Percentiles rank a stretch among this genome's conserved stretches.
phyloP scores from a whole-genome alignment of 2,113 vertebrate species.

The Heteronetta atricapilla region DNA sequence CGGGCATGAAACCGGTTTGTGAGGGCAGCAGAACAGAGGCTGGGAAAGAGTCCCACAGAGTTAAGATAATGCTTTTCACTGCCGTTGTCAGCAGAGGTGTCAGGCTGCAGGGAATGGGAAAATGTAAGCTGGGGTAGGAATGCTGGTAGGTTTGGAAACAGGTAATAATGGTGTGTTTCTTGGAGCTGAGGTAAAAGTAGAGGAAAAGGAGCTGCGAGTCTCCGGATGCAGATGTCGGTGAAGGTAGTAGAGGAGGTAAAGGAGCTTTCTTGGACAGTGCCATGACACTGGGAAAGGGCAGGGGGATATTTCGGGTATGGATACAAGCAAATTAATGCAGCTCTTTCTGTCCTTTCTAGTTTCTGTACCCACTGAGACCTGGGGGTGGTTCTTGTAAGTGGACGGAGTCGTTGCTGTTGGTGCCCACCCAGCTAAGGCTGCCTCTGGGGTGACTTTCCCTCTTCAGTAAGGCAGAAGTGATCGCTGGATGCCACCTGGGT shows the following conservation, averaged over 20 bases:
- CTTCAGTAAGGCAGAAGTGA: neutral
- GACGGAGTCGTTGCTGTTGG: neutral
- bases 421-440: neutral
- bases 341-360: neutral
- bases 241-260: neutral
- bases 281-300: neutral
- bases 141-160: neutral
- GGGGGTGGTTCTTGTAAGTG: neutral
- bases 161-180: neutral
- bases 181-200: neutral
- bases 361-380: neutral
- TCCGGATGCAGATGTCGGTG: neutral
- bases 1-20: neutral
- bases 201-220: neutral
- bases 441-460: neutral
- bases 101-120: neutral
- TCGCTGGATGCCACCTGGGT: neutral
- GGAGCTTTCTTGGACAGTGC: neutral
- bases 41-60: neutral
- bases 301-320: neutral
- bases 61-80: conserved; percentile 15
- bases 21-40: neutral
- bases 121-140: neutral
- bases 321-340: neutral
- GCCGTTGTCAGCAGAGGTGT: neutral